These are phyloP conservation scores for Stenurella melanura DNA, from an alignment of 2,888 invertebrate genomes.

Conservation along the genomic window DNA sequence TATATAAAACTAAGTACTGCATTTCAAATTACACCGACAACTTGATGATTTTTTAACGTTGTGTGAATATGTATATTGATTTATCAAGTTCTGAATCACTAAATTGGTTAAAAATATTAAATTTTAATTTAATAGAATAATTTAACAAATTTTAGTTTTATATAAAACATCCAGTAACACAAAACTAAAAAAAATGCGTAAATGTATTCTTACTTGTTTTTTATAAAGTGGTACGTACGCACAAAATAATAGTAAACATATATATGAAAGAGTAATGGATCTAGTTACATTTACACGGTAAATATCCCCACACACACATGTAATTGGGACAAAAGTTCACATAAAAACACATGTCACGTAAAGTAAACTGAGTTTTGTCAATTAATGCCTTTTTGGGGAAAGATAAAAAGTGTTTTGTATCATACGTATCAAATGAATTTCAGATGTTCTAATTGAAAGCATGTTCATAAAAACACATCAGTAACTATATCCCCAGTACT, in stretches of 20 bases:
- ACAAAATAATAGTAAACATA: background rate
- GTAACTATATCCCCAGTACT: background rate
- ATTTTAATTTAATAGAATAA: too few relatives aligned
- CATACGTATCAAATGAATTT: background rate
- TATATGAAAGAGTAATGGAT: background rate
- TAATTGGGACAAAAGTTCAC: background rate
- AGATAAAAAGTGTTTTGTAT: conserved; percentile 10
- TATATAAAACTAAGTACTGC: too few relatives aligned
- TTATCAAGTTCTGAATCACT: too few relatives aligned
- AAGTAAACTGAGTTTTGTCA: background rate
- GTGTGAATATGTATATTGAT: too few relatives aligned
- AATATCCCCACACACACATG: background rate
- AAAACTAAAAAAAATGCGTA: too few relatives aligned
- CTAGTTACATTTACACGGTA: background rate
- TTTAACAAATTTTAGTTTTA: too few relatives aligned
- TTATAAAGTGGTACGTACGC: too few relatives aligned
- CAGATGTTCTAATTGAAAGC: background rate
- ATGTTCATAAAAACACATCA: background rate
- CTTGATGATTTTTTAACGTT: too few relatives aligned
- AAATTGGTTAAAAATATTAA: too few relatives aligned
- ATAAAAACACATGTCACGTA: background rate
- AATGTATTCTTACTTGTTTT: too few relatives aligned
- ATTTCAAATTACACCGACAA: too few relatives aligned
- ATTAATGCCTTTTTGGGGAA: background rate
- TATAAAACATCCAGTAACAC: too few relatives aligned